Evolutionary conservation across 2,888 invertebrate species (phyloP).

Genomic region (Drosophila infuscata): DNA sequence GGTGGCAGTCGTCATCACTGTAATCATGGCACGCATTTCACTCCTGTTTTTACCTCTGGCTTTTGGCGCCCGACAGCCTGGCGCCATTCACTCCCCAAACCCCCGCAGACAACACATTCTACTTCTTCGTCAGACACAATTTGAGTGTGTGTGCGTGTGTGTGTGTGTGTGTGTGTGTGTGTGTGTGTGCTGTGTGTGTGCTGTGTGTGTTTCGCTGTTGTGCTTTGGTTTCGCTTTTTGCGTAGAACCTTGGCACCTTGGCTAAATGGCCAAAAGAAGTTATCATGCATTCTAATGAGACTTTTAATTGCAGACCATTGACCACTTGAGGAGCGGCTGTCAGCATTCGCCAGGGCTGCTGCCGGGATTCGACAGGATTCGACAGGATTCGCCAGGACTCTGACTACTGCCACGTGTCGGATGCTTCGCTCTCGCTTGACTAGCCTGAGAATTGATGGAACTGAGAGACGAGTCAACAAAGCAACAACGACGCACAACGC

Average conservation of each 20-base stretch:
- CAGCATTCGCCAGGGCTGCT: slow-evolving; percentile 15
- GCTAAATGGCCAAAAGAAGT: slow-evolving; percentile 55
- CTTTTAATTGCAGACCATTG: slow-evolving; percentile 76
- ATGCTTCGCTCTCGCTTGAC: slow-evolving; percentile 72
- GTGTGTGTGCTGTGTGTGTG: slow-evolving; percentile 56
- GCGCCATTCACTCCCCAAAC: slow-evolving; percentile 64
- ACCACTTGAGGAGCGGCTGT: slow-evolving; percentile 66
- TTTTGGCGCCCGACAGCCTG: slow-evolving; percentile 83
- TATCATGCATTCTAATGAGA: slow-evolving; percentile 79
- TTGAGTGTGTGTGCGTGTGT: slow-evolving; percentile 50
- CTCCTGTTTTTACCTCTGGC: slow-evolving; percentile 84
- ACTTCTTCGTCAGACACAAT: slow-evolving; percentile 52
- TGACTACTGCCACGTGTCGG: slow-evolving; percentile 69
- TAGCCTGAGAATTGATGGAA: slow-evolving; percentile 74
- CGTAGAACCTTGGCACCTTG: slow-evolving; percentile 31
- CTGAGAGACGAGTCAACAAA: slow-evolving; percentile 54
- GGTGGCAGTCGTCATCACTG: slow-evolving; percentile 84
- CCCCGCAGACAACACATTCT: slow-evolving; percentile 1
- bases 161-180: slow-evolving; percentile 52
- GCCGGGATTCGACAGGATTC: slow-evolving; percentile 7
- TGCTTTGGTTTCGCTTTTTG: slow-evolving; percentile 14
- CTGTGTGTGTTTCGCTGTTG: slow-evolving; percentile 39
- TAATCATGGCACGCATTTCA: slow-evolving; percentile 84
- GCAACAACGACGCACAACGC: slow-evolving; percentile 27
- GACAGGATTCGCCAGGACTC: slow-evolving; percentile 11